A percentile compares a stretch with the other conserved stretches of the same genome.
Evolutionary conservation across 2,888 invertebrate genomes (phyloP).

Genomic region (Stenoptilia bipunctidactyla): DNA sequence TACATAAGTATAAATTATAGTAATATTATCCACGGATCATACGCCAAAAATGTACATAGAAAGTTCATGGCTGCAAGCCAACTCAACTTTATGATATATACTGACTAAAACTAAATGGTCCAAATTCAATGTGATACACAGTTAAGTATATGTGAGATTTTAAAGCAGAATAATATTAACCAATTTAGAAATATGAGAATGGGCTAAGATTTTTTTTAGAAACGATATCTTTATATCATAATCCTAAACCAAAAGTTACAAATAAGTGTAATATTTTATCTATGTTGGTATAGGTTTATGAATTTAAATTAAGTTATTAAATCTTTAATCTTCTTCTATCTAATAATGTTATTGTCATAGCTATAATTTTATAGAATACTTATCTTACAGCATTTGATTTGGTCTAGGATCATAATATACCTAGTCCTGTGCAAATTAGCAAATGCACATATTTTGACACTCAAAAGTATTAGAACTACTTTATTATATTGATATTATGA

Average conservation of each 20-base stretch:
- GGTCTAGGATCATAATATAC: constrained; percentile 51
- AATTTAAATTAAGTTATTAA: too few species aligned
- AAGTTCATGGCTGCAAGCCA: too few species aligned
- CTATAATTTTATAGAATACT: constrained; percentile 22
- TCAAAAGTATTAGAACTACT: too few species aligned
- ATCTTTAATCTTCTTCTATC: constrained; percentile 15
- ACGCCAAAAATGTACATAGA: too few species aligned
- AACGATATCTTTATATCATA: constrained; percentile 32
- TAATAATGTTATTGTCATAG: constrained; percentile 32
- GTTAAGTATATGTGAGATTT: constrained; percentile 10
- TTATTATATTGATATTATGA: too few species aligned
- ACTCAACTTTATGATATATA: too few species aligned
- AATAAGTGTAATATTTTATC: constrained; percentile 11
- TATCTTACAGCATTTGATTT: constrained; percentile 15
- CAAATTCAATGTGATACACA: constrained; percentile 39
- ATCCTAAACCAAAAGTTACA: constrained; percentile 41
- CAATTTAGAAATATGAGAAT: constrained; percentile 16
- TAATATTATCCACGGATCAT: too few species aligned
- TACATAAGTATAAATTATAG: too few species aligned
- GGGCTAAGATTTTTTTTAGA: constrained; percentile 16
- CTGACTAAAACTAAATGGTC: constrained; percentile 44
- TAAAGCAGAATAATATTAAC: constrained; percentile 11
- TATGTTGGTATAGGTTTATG: too few species aligned
- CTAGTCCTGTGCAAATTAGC: constrained; percentile 10
- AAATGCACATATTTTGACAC: too few species aligned